Conservation (phyloP, 2,113 vertebrate genomes). For the Myocastor coypus region DNA sequence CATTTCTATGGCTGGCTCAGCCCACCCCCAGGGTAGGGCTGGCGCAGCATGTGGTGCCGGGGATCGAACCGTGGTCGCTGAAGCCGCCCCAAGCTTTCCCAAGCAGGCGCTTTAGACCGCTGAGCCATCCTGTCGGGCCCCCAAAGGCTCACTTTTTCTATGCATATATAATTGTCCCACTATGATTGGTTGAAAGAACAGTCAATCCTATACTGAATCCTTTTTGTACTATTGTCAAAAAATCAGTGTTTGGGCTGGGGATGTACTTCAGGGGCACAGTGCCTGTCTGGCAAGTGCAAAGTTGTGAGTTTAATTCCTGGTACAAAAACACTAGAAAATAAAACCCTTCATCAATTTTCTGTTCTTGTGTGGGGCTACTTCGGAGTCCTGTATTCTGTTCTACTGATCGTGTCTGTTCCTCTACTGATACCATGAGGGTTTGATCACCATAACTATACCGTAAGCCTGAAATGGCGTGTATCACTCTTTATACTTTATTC, state of each 20-base stretch:
- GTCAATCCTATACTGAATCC: neutral
- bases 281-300: no score
- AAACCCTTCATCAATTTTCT: neutral
- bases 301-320: no score
- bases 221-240: neutral
- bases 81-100: no score
- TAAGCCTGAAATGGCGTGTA: neutral
- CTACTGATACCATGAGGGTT: neutral
- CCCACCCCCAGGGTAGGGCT: no score
- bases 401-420: neutral
- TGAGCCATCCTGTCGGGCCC: no score
- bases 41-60: no score
- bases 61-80: no score
- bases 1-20: no score
- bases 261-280: no score
- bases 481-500: neutral
- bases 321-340: no score
- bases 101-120: no score
- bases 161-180: neutral
- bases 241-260: neutral
- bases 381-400: neutral
- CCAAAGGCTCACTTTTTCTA: neutral
- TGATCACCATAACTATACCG: neutral
- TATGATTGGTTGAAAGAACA: neutral
- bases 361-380: neutral